These are phyloP conservation scores for Argyrosomus japonicus DNA, from an alignment of 2,113 vertebrate genomes.

Conservation along the genomic window DNA sequence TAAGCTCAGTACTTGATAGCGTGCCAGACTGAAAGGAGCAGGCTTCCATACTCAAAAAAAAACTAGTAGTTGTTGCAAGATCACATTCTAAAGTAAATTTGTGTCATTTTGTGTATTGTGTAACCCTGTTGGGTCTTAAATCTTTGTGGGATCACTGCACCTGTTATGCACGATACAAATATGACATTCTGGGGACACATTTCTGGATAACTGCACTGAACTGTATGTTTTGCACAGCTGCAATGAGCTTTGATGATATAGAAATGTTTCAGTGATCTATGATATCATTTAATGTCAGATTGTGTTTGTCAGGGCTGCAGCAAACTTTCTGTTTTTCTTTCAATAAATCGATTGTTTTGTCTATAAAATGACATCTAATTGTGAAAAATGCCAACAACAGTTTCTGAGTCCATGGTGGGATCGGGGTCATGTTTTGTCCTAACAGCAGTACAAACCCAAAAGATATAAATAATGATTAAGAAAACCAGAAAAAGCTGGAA, in stretches of 20 bases:
- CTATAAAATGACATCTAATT: background rate
- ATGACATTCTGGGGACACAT: background rate
- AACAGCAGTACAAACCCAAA: background rate
- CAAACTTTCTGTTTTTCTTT: background rate
- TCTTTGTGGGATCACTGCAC: background rate
- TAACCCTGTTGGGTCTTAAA: background rate
- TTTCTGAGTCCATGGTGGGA: background rate
- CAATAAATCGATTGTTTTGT: background rate
- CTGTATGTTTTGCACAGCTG: background rate
- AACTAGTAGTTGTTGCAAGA: background rate
- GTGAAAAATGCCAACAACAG: background rate
- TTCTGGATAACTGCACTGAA: background rate
- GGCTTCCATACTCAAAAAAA: slow-evolving; percentile 21
- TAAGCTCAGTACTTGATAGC: slow-evolving; percentile 41
- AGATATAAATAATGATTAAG: background rate
- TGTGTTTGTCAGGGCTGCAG: background rate
- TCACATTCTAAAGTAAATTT: slow-evolving; percentile 1
- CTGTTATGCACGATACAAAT: background rate
- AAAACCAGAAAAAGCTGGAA: background rate
- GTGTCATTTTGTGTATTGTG: slow-evolving; percentile 7
- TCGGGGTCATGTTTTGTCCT: background rate
- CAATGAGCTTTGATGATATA: background rate
- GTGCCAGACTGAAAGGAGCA: slow-evolving; percentile 25
- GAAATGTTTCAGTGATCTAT: background rate
- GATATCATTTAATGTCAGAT: background rate